A percentile compares a stretch with the other conserved stretches of the same genome.
Evolutionary conservation across 2,113 vertebrate genomes (phyloP).

Genomic region (Anoplopoma fimbria): DNA sequence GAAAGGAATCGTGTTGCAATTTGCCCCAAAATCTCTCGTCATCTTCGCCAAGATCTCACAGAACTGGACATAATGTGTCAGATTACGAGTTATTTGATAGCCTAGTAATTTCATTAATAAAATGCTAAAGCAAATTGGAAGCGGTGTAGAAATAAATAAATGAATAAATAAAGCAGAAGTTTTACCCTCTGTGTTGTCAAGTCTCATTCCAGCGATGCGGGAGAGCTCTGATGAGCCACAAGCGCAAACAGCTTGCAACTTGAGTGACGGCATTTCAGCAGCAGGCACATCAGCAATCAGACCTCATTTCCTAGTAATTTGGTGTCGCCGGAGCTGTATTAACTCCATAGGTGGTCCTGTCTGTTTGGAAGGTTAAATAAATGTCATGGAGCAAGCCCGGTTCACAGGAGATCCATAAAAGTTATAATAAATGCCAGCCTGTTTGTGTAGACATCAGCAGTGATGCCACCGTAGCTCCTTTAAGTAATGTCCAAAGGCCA

Average conservation of each 20-base stretch:
- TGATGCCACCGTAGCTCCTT: constrained; percentile 19
- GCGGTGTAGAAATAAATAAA: constrained; percentile 31
- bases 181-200: constrained; percentile 38
- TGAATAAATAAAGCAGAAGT: constrained; percentile 38
- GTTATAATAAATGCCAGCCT: constrained; percentile 41
- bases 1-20: constrained; percentile 11
- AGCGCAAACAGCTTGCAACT: constrained; percentile 67
- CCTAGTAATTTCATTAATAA: constrained; percentile 22
- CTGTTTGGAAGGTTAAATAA: constrained; percentile 63
- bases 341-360: constrained; percentile 75
- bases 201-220: constrained; percentile 31
- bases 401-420: constrained; percentile 51
- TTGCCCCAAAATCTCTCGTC: background rate
- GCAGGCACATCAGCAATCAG: constrained; percentile 75
- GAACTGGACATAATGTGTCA: background rate
- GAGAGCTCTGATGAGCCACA: constrained; percentile 62
- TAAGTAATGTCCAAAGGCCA: constrained; percentile 17
- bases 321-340: constrained; percentile 63
- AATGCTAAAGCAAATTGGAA: constrained; percentile 1
- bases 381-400: constrained; percentile 24
- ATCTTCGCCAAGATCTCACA: background rate
- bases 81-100: constrained; percentile 19
- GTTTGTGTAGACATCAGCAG: constrained; percentile 35
- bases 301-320: constrained; percentile 79
- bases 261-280: constrained; percentile 74